A percentile compares a stretch with the other conserved stretches of the same genome.
Conservation (phyloP, 2,113 vertebrate species). For the Myiagra hebetior region DNA sequence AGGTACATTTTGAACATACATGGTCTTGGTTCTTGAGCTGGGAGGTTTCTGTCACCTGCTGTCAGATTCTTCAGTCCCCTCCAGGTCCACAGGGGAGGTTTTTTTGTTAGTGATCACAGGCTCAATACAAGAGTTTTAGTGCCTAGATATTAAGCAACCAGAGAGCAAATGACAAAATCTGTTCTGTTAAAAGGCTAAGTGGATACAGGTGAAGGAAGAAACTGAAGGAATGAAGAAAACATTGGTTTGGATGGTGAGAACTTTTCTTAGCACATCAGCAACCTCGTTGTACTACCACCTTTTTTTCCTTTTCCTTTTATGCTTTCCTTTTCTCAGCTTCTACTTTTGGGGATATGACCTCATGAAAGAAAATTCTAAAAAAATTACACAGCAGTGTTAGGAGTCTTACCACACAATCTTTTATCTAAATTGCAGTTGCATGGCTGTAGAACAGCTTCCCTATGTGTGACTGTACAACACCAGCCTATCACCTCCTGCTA, state of each 20-base stretch:
- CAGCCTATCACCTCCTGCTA: not conserved
- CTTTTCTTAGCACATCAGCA: not conserved
- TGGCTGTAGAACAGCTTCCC: not conserved
- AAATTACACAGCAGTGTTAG: not conserved
- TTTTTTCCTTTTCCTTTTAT: not conserved
- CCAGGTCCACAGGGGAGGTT: no score
- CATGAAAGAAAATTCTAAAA: not conserved
- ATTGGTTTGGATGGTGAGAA: not conserved
- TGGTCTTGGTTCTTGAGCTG: not conserved
- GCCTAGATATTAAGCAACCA: not conserved
- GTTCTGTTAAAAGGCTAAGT: not conserved
- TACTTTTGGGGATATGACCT: not conserved
- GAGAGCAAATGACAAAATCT: not conserved
- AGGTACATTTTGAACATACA: not conserved
- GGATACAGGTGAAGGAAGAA: not conserved
- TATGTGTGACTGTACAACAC: not conserved
- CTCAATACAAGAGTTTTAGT: not conserved
- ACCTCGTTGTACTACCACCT: not conserved
- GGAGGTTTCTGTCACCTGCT: not conserved
- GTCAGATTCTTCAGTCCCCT: not conserved
- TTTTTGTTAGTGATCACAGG: not conserved
- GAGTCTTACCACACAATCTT: not conserved
- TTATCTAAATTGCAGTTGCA: not conserved
- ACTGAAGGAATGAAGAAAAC: not conserved
- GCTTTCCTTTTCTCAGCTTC: not conserved